These are phyloP conservation scores for Dasyornis broadbenti DNA, from an alignment of 2,113 vertebrate species.

Conservation along the genomic window DNA sequence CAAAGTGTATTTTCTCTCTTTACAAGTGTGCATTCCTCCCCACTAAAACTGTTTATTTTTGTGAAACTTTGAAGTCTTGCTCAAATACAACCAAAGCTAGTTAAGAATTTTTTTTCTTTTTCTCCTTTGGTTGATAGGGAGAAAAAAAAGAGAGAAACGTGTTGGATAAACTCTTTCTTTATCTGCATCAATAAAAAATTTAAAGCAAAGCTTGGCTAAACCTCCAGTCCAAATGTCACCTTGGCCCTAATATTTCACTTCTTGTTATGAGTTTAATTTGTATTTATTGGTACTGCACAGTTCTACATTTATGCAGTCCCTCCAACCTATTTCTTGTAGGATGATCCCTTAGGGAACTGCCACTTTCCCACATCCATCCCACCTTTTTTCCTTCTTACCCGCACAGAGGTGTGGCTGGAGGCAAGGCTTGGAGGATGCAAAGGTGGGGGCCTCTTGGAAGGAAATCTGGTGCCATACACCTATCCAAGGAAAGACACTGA, in stretches of 20 bases:
- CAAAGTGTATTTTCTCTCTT: constrained; percentile 49
- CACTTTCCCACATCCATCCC: not conserved
- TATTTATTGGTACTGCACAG: constrained; percentile 35
- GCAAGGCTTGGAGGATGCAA: not conserved
- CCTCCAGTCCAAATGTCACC: constrained; percentile 56
- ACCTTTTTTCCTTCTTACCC: not conserved
- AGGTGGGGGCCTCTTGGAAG: not conserved
- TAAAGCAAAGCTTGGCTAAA: constrained; percentile 59
- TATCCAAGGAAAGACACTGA: not conserved
- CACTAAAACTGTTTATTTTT: constrained; percentile 57
- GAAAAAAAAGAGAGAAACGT: not conserved
- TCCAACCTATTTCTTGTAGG: not conserved
- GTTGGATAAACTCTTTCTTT: constrained; percentile 38
- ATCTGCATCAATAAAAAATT: constrained; percentile 61
- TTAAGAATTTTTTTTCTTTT: not conserved
- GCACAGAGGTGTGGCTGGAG: not conserved
- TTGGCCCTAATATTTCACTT: constrained; percentile 58
- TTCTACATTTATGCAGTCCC: not conserved
- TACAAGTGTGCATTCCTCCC: constrained; percentile 19
- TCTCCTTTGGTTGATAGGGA: not conserved
- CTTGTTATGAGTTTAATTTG: constrained; percentile 56
- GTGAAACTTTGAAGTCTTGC: constrained; percentile 50
- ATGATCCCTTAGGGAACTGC: not conserved
- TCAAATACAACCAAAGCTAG: constrained; percentile 31
- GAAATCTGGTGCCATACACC: not conserved